Percentiles rank a stretch among this genome's conserved stretches.
Conservation (phyloP, 2,113 vertebrate genomes). For the Xiphorhynchus elegans region DNA sequence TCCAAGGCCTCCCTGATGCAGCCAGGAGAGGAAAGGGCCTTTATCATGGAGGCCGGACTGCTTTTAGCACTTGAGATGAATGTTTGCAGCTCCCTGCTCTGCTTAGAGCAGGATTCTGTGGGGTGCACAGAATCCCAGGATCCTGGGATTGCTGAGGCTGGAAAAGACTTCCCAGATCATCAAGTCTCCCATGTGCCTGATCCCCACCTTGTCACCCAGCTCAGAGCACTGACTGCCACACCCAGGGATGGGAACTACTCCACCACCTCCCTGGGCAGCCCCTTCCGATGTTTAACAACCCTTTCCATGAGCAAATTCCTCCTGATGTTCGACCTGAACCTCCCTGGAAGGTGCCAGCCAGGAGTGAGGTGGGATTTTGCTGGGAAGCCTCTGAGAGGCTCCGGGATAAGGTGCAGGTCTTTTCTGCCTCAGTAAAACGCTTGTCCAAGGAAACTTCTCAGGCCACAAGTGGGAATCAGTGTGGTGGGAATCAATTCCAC, state of each 20-base stretch:
- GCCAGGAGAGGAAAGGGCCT: not conserved
- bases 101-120: not conserved
- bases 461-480: fast-evolving
- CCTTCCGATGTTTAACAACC: not conserved
- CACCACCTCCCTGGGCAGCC: not conserved
- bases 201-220: not conserved
- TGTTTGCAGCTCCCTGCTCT: not conserved
- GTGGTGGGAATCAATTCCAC: not conserved
- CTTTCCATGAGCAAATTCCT: not conserved
- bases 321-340: not conserved
- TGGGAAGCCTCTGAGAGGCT: not conserved
- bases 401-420: not conserved
- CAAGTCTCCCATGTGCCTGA: not conserved
- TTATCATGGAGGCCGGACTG: fast-evolving
- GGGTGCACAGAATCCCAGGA: fast-evolving
- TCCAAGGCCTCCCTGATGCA: no score
- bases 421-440: not conserved
- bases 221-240: not conserved
- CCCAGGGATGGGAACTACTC: not conserved
- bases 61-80: not conserved
- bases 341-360: not conserved
- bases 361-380: fast-evolving
- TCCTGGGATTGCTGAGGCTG: fast-evolving
- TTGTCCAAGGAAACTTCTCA: not conserved
- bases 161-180: not conserved